phyloP scores from a whole-genome alignment of 2,797 vertebrate genomes.

The Sparus aurata region DNA sequence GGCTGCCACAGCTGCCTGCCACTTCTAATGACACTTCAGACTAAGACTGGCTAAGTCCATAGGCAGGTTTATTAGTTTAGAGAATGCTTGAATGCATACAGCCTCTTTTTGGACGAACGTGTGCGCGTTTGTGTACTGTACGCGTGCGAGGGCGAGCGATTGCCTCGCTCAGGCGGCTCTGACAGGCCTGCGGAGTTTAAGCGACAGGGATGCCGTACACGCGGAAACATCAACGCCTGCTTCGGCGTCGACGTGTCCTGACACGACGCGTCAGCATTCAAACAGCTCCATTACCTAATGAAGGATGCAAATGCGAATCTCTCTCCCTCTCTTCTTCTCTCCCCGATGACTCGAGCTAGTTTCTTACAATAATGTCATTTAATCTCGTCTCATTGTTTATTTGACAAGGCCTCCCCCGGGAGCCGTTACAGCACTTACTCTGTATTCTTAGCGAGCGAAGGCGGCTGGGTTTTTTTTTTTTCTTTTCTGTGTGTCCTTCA shows the following conservation, averaged over 20 bases:
- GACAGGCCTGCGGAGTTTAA: slow-evolving; percentile 71
- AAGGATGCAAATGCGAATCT: slow-evolving; percentile 70
- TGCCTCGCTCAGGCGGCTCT: slow-evolving; percentile 48
- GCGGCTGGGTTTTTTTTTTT: not conserved
- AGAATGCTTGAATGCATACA: slow-evolving; percentile 73
- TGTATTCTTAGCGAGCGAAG: slow-evolving; percentile 44
- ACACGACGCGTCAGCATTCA: slow-evolving; percentile 51
- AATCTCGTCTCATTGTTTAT: slow-evolving; percentile 79
- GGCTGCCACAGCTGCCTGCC: slow-evolving; percentile 79
- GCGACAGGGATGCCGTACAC: slow-evolving; percentile 67
- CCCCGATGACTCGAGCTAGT: slow-evolving; percentile 72
- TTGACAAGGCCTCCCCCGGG: slow-evolving; percentile 75
- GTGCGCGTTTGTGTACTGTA: slow-evolving; percentile 19
- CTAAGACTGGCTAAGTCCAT: slow-evolving; percentile 78
- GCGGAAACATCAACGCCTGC: slow-evolving; percentile 60
- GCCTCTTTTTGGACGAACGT: slow-evolving; percentile 33
- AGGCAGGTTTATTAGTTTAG: slow-evolving; percentile 80
- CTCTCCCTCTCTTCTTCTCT: slow-evolving; percentile 27
- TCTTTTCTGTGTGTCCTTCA: slow-evolving; percentile 27
- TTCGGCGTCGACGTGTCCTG: slow-evolving; percentile 47
- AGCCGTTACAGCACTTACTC: slow-evolving; percentile 55
- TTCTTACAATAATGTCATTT: slow-evolving; percentile 81
- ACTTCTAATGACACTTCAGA: slow-evolving; percentile 82
- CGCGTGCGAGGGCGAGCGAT: slow-evolving; percentile 46
- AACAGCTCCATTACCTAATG: slow-evolving; percentile 71